Evolutionary conservation across 2,797 vertebrate genomes (phyloP).

Genomic region (Cirrhinus mrigala): DNA sequence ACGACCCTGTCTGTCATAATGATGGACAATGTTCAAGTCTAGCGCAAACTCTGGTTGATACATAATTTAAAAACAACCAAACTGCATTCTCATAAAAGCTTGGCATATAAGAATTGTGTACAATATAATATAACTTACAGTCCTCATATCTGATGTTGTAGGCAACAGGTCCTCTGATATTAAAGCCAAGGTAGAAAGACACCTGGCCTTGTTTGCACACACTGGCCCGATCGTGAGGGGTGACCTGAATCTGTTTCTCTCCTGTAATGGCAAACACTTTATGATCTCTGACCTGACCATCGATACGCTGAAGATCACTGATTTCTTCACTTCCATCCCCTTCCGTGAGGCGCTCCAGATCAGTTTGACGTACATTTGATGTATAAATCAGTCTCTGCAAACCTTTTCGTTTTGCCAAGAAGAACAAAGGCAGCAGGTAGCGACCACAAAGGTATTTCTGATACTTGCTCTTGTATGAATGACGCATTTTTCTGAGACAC

Average conservation of each 20-base stretch:
- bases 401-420: constrained; percentile 5
- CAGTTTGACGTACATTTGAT: not conserved
- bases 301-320: constrained; percentile 13
- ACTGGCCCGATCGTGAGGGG: not conserved
- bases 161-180: constrained; percentile 31
- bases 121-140: no score
- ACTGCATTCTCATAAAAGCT: no score
- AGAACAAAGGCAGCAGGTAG: constrained; percentile 40
- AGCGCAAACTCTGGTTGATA: no score
- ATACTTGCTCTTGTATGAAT: not conserved
- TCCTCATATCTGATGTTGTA: constrained; percentile 19
- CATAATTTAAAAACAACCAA: no score
- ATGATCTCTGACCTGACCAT: constrained; percentile 14
- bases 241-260: constrained; percentile 13
- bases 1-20: no score
- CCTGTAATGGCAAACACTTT: constrained; percentile 17
- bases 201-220: not conserved
- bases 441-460: constrained; percentile 7
- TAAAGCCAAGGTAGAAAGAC: constrained; percentile 38
- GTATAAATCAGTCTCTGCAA: constrained; percentile 9
- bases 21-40: no score
- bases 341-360: not conserved
- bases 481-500: not conserved
- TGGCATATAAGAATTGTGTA: no score
- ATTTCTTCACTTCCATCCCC: not conserved